Conservation (phyloP, 2,113 vertebrate species). For the Cheirogaleus medius region DNA sequence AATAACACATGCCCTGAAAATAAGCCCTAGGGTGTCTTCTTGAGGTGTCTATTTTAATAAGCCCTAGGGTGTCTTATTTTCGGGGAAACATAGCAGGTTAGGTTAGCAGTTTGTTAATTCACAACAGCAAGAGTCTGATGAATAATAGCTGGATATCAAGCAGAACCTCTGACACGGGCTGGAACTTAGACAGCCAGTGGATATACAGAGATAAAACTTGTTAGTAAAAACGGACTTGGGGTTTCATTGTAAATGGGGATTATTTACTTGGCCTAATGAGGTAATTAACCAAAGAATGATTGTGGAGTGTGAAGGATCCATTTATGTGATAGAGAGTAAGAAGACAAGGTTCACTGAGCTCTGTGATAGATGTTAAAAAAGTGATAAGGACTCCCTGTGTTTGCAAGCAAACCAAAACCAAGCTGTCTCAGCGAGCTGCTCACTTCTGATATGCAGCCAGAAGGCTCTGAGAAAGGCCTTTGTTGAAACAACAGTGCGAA, state of each 20-base stretch:
- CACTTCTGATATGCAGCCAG: slow-evolving; percentile 40
- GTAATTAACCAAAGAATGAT: slow-evolving; percentile 25
- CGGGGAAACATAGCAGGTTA: too few species aligned
- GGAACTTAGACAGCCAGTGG: slow-evolving; percentile 28
- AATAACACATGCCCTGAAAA: too few species aligned
- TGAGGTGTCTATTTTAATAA: too few species aligned
- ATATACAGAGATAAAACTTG: not conserved
- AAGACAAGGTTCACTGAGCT: not conserved
- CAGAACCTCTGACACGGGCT: not conserved
- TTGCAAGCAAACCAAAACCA: not conserved
- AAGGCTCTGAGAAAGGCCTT: slow-evolving; percentile 49
- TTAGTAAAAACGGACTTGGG: slow-evolving; percentile 42
- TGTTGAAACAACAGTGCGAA: slow-evolving; percentile 57
- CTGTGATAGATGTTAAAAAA: not conserved
- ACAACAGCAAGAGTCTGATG: not conserved
- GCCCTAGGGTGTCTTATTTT: too few species aligned
- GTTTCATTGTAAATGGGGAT: slow-evolving; percentile 1
- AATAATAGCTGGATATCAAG: slow-evolving; percentile 22
- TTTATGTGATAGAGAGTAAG: slow-evolving; percentile 28
- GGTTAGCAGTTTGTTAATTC: not conserved
- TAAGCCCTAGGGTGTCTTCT: too few species aligned
- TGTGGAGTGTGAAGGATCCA: slow-evolving; percentile 10
- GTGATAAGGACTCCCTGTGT: not conserved
- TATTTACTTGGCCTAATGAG: slow-evolving; percentile 44
- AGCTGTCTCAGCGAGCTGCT: not conserved